phyloP scores from a whole-genome alignment of 2,113 vertebrate species.

The Alouatta palliata region DNA sequence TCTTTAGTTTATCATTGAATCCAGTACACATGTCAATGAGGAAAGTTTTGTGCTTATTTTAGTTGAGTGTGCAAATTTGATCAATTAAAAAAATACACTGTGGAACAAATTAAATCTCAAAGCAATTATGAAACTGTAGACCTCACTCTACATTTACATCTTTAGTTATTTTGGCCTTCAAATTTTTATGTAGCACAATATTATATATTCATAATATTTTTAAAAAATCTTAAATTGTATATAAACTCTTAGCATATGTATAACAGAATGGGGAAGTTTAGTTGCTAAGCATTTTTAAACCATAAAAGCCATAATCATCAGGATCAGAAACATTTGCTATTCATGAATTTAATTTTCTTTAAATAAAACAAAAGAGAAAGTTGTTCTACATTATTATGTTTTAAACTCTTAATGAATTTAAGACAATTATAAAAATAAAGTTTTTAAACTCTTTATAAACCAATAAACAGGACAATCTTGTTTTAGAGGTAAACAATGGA shows the following conservation, averaged over 20 bases:
- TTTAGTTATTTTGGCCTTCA: background rate
- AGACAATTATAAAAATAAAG: background rate
- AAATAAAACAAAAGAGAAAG: conserved; percentile 41
- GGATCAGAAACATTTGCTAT: background rate
- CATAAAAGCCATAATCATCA: conserved; percentile 33
- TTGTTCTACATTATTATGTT: background rate
- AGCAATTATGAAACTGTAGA: background rate
- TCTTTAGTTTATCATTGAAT: background rate
- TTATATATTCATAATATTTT: background rate
- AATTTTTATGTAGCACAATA: background rate
- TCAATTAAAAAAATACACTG: background rate
- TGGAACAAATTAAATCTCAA: conserved; percentile 23
- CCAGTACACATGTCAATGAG: background rate
- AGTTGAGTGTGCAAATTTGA: background rate
- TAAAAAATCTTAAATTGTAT: background rate
- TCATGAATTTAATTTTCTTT: conserved; percentile 50
- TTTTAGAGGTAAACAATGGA: background rate
- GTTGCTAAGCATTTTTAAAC: conserved; percentile 9
- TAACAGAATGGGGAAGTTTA: background rate
- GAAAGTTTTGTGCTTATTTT: conserved; percentile 23
- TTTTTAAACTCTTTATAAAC: background rate
- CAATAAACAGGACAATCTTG: background rate
- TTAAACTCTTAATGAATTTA: conserved; percentile 20
- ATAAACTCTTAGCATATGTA: background rate
- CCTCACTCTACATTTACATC: background rate